Evolutionary conservation across 2,113 vertebrate species (phyloP), one percentile per base, ranked within the genome.

Genomic region (Catharus fuscescens): DNA sequence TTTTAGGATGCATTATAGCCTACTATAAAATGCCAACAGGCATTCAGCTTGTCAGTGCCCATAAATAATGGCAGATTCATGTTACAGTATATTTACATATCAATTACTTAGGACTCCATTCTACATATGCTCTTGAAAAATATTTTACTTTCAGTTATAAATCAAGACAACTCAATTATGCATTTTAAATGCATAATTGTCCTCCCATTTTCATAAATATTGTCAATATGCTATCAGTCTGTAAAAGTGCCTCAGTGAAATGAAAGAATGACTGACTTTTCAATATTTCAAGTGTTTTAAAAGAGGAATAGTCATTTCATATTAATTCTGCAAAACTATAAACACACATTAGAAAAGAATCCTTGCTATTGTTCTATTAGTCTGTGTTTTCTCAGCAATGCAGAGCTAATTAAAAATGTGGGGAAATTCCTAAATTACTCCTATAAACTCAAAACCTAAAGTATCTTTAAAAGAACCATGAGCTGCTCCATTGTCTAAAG

Each of bases 201-300:
- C n/a, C 45, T 90, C 57, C n/a, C 71, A 56, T 81, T 93, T 80
- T 90, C 83, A 96, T 93, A 96, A 97, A 95, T 59, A 52, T 47
- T 86, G 88, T 66, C 54, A 81, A 92, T 87, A 73, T 15, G 89
- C 42, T 90, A 78, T 72, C 86, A 84, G 86, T 92, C 50, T 87
- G 86, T 80, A 91, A 71, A 95, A 86, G 78, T 48, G 36, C 40
- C 72, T 53, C 29, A 31, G 5, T 38, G 80, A 88, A 93, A 94
- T 54, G 69, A 84, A 86, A 80, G 65, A 65, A 86, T 72, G 61
- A 23, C 66, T 93, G 61, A 23, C 64, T 93, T 97, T 89, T 80
- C 78, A 90, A 45, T 34, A 53, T 50, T 71, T 34, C 12, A 93
- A 92, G 50, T 61, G 79, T 59, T 90, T 14, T 69, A 86, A 71